These are phyloP conservation scores for Clarias fuscus DNA, from an alignment of 2,797 vertebrate species.

Conservation along the genomic window DNA sequence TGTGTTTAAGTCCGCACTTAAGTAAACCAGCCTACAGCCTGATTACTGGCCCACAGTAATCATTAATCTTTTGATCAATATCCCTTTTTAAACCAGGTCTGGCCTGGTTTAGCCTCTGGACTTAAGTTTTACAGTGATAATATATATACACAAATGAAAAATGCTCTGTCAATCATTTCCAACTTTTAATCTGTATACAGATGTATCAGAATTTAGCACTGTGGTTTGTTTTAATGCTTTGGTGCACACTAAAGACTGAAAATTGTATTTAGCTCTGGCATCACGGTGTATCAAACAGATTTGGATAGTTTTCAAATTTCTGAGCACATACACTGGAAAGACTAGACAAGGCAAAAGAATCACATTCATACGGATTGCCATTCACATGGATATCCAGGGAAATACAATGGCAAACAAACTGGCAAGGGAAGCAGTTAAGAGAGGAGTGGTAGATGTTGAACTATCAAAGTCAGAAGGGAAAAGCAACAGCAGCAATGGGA, in stretches of 20 bases:
- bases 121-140: background rate
- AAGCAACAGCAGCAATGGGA: too few species aligned
- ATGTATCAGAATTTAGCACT: background rate
- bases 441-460: too few species aligned
- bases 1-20: background rate
- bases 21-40: background rate
- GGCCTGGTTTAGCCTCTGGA: background rate
- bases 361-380: too few species aligned
- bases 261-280: background rate
- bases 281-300: too few species aligned
- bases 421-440: too few species aligned
- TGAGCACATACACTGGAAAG: too few species aligned
- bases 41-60: slow-evolving; percentile 43
- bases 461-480: too few species aligned
- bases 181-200: background rate
- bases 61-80: slow-evolving; percentile 58
- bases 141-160: slow-evolving; percentile 4
- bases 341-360: too few species aligned
- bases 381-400: too few species aligned
- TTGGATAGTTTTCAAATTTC: too few species aligned
- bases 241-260: background rate
- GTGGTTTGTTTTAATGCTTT: background rate
- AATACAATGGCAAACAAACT: too few species aligned
- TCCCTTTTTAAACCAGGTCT: background rate
- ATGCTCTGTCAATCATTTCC: slow-evolving; percentile 1